Base-by-base conservation (phyloP, 2,888 invertebrate species). In the Odontomyia ornata region DNA sequence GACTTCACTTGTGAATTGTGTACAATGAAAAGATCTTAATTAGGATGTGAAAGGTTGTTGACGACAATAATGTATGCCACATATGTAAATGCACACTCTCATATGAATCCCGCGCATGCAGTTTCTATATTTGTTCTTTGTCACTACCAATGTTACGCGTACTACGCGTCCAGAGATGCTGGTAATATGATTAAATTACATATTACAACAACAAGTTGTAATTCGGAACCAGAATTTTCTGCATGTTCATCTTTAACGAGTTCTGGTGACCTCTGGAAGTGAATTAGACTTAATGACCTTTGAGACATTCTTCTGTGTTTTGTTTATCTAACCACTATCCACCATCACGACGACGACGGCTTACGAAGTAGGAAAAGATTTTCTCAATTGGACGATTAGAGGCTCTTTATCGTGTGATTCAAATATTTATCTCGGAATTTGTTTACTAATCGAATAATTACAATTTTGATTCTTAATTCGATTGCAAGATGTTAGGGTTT, bases 271-370 rank as follows among this genome's bases (percentile, higher is more conserved):
- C 52, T 52, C 18, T 27, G 27, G 27, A 28, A 62, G 28, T 62
- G 28, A 62, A 62, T 25, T 28, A 11, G 23, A 18, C 57, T 57
- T 28, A 27, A 28, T 25, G 28, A 62, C 27, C 62, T 25, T 62
- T 62, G 28, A 27, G 27, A 25, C 28, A 62, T 11, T 62, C 23
- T 62, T 62, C 62, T 62, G 3, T 25, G n/a, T 27, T 27, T 62
- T 15, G 28, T 28, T 62, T 62, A 62, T 62, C 62, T 28, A 60
- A 52, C 18, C n/a, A n/a, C n/a, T n/a, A n/a, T n/a, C n/a, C n/a
- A n/a, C 13, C 52, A 52, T 52, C 13, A 4, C 52, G 18, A n/a
- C n/a, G n/a, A n/a, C 15, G 52, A 52, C 13, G 15, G 9, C 36
- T 5, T 18, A 15, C 15, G 18, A 4, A 52, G 52, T 52, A 18